These are phyloP conservation scores for Hydroisotoma schaefferi DNA, from an alignment of 2,888 invertebrate species.

Conservation along the genomic window DNA sequence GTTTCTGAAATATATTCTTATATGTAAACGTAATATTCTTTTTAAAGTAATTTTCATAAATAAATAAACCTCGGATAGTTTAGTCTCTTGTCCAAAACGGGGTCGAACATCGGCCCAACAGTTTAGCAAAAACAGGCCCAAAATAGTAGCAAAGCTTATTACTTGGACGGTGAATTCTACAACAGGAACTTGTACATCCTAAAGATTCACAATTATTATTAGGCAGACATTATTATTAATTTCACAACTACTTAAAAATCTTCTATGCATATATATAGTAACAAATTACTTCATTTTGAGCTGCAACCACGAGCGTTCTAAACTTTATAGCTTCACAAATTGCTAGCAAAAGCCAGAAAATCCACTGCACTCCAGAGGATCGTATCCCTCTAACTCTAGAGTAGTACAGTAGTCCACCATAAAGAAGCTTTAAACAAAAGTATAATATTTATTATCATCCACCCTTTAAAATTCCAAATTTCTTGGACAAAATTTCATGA, in stretches of 20 bases:
- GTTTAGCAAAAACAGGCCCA: conserved; percentile 69
- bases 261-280: too few species aligned
- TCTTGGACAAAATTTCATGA: background rate
- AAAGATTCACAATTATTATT: too few species aligned
- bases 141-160: conserved; percentile 69
- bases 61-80: conserved; percentile 17
- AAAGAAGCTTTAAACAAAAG: background rate
- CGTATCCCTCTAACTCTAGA: too few species aligned
- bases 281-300: too few species aligned
- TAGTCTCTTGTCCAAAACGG: conserved; percentile 33
- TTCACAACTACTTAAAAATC: too few species aligned
- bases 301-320: conserved; percentile 60
- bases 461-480: background rate
- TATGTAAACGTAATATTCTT: conserved; percentile 80
- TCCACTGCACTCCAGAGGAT: conserved; percentile 83
- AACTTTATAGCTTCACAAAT: conserved; percentile 72
- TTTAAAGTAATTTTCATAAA: too few species aligned
- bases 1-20: conserved; percentile 63
- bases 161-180: conserved; percentile 71
- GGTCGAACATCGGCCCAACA: conserved; percentile 69
- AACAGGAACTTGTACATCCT: too few species aligned
- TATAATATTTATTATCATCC: background rate
- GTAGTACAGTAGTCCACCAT: too few species aligned
- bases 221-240: too few species aligned
- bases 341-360: conserved; percentile 81